Evolutionary conservation across 30 jellyfish, hydroid and myxozoan genomes (phyloP).

Genomic region (Aurelia coerulea): DNA sequence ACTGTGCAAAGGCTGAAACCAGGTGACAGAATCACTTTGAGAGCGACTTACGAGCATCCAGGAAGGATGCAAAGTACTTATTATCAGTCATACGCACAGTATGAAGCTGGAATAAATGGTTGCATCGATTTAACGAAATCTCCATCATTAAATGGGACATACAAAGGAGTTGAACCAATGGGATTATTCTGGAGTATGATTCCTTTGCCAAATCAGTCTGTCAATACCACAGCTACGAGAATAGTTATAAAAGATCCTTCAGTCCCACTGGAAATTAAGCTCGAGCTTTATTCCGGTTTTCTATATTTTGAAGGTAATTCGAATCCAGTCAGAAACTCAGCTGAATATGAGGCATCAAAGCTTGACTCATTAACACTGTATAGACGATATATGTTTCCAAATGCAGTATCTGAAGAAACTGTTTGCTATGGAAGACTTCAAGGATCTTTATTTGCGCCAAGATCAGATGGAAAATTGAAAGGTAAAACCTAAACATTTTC

Average conservation of each 20-base stretch:
- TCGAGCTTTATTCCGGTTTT: not conserved
- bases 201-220: constrained; percentile 19
- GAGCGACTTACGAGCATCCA: constrained; percentile 2
- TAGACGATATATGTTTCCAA: constrained; percentile 14
- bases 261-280: not conserved
- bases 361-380: constrained; percentile 8
- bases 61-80: not conserved
- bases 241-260: not conserved
- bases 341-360: not conserved
- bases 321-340: not conserved
- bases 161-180: constrained; percentile 27
- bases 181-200: constrained; percentile 43
- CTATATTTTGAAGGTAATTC: not conserved
- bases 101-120: constrained; percentile 20
- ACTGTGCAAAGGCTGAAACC: not conserved
- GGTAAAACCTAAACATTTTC: constrained; percentile 5
- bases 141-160: constrained; percentile 20
- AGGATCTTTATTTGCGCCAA: constrained; percentile 40
- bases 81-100: constrained; percentile 22
- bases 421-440: constrained; percentile 39
- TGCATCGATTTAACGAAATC: not conserved
- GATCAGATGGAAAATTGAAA: constrained; percentile 30
- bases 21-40: not conserved
- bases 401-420: constrained; percentile 19
- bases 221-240: constrained; percentile 11